Evolutionary conservation across 1,140 invertebrate species (phyloP).

Genomic region (Colletes latitarsis): DNA sequence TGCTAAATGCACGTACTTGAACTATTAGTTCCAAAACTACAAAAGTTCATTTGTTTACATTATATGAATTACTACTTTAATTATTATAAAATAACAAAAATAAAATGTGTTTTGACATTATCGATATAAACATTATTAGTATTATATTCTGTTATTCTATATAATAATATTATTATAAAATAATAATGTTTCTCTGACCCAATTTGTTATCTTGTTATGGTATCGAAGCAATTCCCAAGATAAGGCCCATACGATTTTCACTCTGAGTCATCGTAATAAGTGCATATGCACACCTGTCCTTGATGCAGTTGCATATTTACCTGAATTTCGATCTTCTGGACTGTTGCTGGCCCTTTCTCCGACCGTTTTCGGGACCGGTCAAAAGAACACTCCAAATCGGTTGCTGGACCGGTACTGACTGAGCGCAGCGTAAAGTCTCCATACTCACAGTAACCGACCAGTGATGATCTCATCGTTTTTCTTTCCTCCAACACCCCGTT

Average conservation of each 20-base stretch:
- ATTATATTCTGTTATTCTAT: too few relatives aligned
- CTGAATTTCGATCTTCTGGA: slow-evolving; percentile 1
- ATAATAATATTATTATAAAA: too few relatives aligned
- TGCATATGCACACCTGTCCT: slow-evolving; percentile 14
- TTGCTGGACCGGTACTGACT: slow-evolving; percentile 70
- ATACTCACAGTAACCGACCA: slow-evolving; percentile 6
- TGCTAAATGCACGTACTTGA: not conserved
- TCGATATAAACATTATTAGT: too few relatives aligned
- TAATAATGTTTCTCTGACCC: too few relatives aligned
- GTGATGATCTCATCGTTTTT: slow-evolving; percentile 74
- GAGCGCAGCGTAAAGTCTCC: slow-evolving; percentile 13
- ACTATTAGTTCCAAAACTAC: too few relatives aligned
- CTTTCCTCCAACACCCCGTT: slow-evolving; percentile 70
- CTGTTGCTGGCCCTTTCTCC: slow-evolving; percentile 11
- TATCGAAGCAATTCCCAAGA: too few relatives aligned
- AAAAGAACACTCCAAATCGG: slow-evolving; percentile 64
- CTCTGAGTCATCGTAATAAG: too few relatives aligned
- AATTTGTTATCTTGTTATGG: too few relatives aligned
- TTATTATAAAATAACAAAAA: too few relatives aligned
- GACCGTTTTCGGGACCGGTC: slow-evolving; percentile 29
- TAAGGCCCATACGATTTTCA: not conserved
- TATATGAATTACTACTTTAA: too few relatives aligned
- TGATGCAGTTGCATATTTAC: slow-evolving; percentile 14
- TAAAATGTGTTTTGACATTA: too few relatives aligned
- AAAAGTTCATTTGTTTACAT: too few relatives aligned